Evolutionary conservation across 2,113 vertebrate species (phyloP).

Genomic region (Clupea harengus): DNA sequence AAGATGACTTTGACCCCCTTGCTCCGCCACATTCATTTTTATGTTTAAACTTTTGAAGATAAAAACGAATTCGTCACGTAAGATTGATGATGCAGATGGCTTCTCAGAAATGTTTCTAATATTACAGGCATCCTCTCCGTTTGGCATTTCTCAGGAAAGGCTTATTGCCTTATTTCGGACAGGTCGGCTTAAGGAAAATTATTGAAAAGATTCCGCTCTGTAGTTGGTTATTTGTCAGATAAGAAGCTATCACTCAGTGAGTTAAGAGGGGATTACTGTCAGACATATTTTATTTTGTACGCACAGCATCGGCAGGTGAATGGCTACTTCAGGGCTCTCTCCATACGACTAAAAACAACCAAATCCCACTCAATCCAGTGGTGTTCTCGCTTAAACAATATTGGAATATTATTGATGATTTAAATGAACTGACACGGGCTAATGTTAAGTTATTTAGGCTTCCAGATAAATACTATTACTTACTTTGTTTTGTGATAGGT

Average conservation of each 20-base stretch:
- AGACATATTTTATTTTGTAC: not conserved
- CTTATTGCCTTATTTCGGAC: not conserved
- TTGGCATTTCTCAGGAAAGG: not conserved
- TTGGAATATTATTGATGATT: not conserved
- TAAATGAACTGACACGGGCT: not conserved
- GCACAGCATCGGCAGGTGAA: not conserved
- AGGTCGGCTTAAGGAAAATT: not conserved
- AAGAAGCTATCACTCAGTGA: not conserved
- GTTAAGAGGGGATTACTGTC: not conserved
- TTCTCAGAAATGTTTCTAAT: not conserved
- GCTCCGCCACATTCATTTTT: not conserved
- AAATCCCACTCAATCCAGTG: not conserved
- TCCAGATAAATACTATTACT: not conserved
- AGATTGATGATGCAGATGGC: not conserved
- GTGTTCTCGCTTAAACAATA: not conserved
- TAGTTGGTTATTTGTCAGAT: not conserved
- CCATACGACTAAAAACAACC: not conserved
- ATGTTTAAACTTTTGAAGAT: not conserved
- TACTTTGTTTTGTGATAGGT: not conserved
- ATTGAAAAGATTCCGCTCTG: not conserved
- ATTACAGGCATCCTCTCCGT: too few relatives aligned
- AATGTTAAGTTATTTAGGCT: not conserved
- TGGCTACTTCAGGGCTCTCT: not conserved
- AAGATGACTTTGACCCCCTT: not conserved
- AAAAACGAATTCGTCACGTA: not conserved